Evolutionary conservation across 2,113 vertebrate species (phyloP).

Genomic region (Hystrix brachyura): DNA sequence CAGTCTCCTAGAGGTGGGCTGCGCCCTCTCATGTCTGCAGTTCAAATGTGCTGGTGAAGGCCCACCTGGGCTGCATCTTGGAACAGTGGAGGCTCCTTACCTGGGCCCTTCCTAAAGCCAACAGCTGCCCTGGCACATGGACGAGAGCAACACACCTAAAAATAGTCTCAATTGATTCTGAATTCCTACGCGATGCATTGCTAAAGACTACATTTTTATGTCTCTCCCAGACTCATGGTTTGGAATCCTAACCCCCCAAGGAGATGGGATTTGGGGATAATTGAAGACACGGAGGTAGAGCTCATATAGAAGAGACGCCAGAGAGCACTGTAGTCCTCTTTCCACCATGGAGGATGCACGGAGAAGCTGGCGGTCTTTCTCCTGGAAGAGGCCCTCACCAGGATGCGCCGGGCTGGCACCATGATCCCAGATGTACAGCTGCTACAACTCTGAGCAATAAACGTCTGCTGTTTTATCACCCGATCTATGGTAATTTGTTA

Average conservation of each 20-base stretch:
- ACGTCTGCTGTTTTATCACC: neutral
- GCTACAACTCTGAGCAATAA: neutral
- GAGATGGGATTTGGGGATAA: neutral
- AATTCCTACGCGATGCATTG: neutral
- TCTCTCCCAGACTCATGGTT: neutral
- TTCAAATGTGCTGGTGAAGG: neutral
- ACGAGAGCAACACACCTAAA: neutral
- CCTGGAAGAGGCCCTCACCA: neutral
- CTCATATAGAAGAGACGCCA: neutral
- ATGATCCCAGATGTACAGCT: neutral
- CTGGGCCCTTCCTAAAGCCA: neutral
- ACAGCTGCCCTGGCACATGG: neutral
- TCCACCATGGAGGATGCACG: neutral
- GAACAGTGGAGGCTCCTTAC: neutral
- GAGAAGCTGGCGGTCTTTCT: neutral
- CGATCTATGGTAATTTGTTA: neutral
- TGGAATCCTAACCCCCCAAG: neutral
- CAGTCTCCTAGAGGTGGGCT: neutral
- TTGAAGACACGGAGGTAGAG: neutral
- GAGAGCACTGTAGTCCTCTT: neutral
- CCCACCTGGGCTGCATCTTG: neutral
- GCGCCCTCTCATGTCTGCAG: neutral
- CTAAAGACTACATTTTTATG: neutral
- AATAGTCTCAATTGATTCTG: neutral
- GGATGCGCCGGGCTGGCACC: neutral